phyloP scores from a whole-genome alignment of 2,888 invertebrate species.

The Drosophila acutilabella region DNA sequence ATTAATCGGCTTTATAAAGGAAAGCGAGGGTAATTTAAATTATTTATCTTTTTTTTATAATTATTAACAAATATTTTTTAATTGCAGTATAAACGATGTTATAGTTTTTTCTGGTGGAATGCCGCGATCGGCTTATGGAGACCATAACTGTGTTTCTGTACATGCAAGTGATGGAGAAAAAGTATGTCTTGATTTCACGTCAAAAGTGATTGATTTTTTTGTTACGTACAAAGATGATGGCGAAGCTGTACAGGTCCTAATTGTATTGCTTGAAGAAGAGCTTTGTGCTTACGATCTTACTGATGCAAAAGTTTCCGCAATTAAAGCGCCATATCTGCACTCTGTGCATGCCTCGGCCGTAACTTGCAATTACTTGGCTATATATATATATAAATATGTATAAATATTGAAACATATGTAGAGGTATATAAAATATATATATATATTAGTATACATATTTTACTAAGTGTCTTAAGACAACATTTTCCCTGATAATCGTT shows the following conservation, averaged over 20 bases:
- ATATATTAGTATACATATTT: no score
- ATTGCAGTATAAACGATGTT: slow-evolving; percentile 86
- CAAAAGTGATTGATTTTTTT: slow-evolving; percentile 92
- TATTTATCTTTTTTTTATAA: background rate
- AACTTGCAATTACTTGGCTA: slow-evolving; percentile 92
- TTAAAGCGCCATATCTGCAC: slow-evolving; percentile 94
- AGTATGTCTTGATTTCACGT: slow-evolving; percentile 97
- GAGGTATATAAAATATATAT: no score
- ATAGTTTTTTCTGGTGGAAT: slow-evolving; percentile 95
- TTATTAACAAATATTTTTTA: background rate
- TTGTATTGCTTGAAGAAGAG: slow-evolving; percentile 98
- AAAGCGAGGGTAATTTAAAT: slow-evolving; percentile 81
- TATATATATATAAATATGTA: no score
- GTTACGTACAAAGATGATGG: slow-evolving; percentile 81
- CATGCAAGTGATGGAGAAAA: slow-evolving; percentile 87
- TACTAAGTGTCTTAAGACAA: no score
- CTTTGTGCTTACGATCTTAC: slow-evolving; percentile 95
- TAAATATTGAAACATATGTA: no score
- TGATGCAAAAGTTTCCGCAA: slow-evolving; percentile 92
- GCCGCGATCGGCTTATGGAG: slow-evolving; percentile 96
- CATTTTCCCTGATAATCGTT: no score
- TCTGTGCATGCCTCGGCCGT: slow-evolving; percentile 97
- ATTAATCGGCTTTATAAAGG: slow-evolving; percentile 86
- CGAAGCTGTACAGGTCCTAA: slow-evolving; percentile 86
- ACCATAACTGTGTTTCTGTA: slow-evolving; percentile 96